Percentiles rank a stretch among this genome's conserved stretches.
Conservation (phyloP, 2,888 invertebrate genomes). For the Philopedon plagiatum region DNA sequence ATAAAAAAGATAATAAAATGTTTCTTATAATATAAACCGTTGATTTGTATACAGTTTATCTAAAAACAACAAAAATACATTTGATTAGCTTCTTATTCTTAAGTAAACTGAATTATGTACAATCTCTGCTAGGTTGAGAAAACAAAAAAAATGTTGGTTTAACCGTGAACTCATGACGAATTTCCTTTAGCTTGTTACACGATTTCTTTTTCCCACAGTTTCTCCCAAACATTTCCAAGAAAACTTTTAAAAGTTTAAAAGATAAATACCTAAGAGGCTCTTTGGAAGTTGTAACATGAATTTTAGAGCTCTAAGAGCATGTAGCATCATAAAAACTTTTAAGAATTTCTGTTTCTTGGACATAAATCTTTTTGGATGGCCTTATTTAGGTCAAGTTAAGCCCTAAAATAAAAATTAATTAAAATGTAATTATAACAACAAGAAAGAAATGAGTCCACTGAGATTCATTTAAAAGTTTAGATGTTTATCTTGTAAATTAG, state of each 20-base stretch:
- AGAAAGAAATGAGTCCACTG: not conserved
- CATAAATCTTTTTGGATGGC: not conserved
- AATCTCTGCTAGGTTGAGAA: too few relatives aligned
- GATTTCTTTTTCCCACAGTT: not conserved
- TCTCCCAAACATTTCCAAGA: not conserved
- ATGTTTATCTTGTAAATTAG: too few relatives aligned
- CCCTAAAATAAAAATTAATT: not conserved
- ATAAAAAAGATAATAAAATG: too few relatives aligned
- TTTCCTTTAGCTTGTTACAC: too few relatives aligned
- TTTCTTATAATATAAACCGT: too few relatives aligned
- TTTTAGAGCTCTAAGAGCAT: not conserved
- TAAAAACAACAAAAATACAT: too few relatives aligned
- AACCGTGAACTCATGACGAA: too few relatives aligned
- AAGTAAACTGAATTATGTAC: too few relatives aligned
- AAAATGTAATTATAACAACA: not conserved
- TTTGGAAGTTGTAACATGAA: not conserved
- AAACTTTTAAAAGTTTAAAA: slow-evolving; percentile 4
- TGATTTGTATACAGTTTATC: too few relatives aligned
- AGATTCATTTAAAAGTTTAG: not conserved
- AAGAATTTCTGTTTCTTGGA: not conserved
- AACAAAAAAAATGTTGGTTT: too few relatives aligned
- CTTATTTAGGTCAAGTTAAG: not conserved
- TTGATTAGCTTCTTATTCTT: too few relatives aligned
- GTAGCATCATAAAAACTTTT: slow-evolving; percentile 3
- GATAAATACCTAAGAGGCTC: not conserved